phyloP scores from a whole-genome alignment of 2,113 vertebrate species.

The Zosterops japonicus region DNA sequence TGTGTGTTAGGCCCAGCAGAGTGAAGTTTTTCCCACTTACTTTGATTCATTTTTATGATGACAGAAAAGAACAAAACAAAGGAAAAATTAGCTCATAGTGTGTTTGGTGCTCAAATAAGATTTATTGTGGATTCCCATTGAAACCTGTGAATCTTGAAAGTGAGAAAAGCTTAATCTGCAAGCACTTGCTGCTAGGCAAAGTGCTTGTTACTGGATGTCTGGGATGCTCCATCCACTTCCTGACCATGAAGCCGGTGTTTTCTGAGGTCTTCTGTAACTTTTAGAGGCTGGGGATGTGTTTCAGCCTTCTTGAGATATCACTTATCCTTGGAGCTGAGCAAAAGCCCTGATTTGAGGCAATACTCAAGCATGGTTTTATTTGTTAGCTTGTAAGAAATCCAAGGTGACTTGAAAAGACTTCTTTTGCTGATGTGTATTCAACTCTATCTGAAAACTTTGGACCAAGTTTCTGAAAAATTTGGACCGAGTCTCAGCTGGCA shows the following conservation, averaged over 20 bases:
- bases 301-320: background rate
- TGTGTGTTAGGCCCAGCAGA: background rate
- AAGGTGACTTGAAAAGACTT: background rate
- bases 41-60: background rate
- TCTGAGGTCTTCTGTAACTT: background rate
- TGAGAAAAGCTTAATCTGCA: background rate
- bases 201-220: background rate
- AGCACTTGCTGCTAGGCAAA: background rate
- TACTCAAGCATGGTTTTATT: background rate
- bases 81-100: background rate
- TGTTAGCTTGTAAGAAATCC: background rate
- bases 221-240: background rate
- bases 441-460: background rate
- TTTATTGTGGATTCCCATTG: background rate
- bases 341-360: background rate
- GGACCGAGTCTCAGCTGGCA: background rate
- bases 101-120: background rate
- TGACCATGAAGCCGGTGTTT: background rate
- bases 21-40: background rate
- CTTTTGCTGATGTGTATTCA: background rate
- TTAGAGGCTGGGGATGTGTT: background rate
- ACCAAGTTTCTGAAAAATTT: background rate
- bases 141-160: background rate
- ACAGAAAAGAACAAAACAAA: background rate
- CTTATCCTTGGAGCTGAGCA: background rate